Evolutionary conservation across 2,888 invertebrate species (phyloP), one percentile per base, ranked within the genome.

Genomic region (Dryocosmus kuriphilus): DNA sequence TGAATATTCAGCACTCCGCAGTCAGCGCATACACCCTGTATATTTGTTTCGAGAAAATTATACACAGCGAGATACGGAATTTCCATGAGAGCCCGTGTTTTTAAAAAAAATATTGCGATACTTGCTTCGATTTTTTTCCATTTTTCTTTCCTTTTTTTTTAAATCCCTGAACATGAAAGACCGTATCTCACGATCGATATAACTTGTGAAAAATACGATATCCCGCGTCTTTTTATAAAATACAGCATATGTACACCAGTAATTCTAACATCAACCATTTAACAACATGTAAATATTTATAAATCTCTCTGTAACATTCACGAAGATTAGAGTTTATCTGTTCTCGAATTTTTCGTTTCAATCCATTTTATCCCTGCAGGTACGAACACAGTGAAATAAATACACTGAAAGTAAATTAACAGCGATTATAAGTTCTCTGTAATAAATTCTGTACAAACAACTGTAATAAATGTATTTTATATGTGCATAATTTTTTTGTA

Each of bases 271-370:
- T 80, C 79, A 82, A 85, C 79, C 81, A 79, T 82, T 83, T 79
- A 85, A 85, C 85, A 85, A 85, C 84, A 84, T 84, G 84, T 85
- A 85, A 85, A 85, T 85, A 83, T 84, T 83, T 85, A 84, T 82
- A 85, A 85, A 85, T 80, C 74, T 80, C 75, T 79, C 41, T 30
- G 46, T 51, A 65, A 65, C 38, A 38, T 41, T 65, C 67, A 71
- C 5, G n/a, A 71, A 71, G 46, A 46, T 67, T 67, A 8, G n/a
- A 71, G 30, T 51, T 71, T 51, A 32, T 71, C 30, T 11, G 71
- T 30, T 71, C 51, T 71, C 19, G 9, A 67, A 19, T 16, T 67
- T 22, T 35, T 67, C 19, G 24, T 67, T 16, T 41, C 24, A 7
- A 67, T 41, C 7, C 11, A 22, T 35, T 63, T 35, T 35, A 30